Evolutionary conservation across 1,140 invertebrate genomes (phyloP), one percentile per base, ranked within the genome.

Genomic region (Monochamus saltuarius): DNA sequence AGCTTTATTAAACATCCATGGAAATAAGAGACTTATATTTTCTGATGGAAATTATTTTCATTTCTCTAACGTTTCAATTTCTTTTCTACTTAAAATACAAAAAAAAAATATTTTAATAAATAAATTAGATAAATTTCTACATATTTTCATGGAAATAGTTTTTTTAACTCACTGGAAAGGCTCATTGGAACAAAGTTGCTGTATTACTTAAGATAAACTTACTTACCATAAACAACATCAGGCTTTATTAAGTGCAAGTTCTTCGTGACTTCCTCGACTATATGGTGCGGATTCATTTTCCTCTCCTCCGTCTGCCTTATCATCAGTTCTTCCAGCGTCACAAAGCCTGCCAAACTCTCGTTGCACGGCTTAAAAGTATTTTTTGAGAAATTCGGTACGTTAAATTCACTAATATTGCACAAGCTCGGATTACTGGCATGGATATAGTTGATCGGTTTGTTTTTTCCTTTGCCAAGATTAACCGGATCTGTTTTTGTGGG

Each of bases 241-340:
- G 82, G 77, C 61, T 81, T 77, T 51, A 82, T 79, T 50, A 76
- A 69, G 61, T 78, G 77, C 17, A 70, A 64, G 66, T 84, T 82
- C 35, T 78, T 80, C 67, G 81, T 80, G 69, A 83, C 76, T 62
- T 85, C 79, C 55, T 80, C 79, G 7, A 63, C 56, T 8, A 63
- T 61, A 36, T 62, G 50, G 60, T 71, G 64, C 4, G 72, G 70
- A 68, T 75, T 73, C 19, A 67, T 47, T 45, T 70, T 75, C n/a
- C 84, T 79, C 71, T 89, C 87, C 75, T 89, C 86, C 69, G 87
- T 87, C 66, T 88, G 85, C 56, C 84, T 80, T 42, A 88, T 77
- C 87, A 90, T 89, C 65, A 90, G 82, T 73, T 89, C 85, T 76
- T 90, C 87, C 4, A 90, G 77, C 0, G 87, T 90, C 1, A 85